Percentiles rank a stretch among this genome's conserved stretches.
Conservation (phyloP, 2,797 vertebrate genomes). For the Aselliscus stoliczkanus region DNA sequence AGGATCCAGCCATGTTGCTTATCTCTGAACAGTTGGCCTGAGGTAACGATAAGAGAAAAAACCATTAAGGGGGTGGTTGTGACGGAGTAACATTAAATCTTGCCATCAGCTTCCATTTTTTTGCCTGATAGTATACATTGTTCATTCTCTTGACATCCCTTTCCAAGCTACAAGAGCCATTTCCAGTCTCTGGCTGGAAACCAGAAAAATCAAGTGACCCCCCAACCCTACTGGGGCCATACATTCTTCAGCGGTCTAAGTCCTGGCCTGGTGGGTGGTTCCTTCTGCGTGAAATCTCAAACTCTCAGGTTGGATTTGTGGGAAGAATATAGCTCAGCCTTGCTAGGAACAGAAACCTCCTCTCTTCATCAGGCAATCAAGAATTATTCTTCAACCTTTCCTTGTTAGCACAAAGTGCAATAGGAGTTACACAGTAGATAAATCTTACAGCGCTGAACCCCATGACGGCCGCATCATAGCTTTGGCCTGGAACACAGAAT, state of each 20-base stretch:
- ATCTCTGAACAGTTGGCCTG: not conserved
- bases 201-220: not conserved
- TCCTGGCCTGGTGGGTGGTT: not conserved
- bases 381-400: not conserved
- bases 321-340: not conserved
- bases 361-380: not conserved
- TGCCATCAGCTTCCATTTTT: not conserved
- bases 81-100: not conserved
- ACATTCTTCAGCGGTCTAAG: not conserved
- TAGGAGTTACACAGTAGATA: not conserved
- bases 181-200: conserved; percentile 4
- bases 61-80: not conserved
- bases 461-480: not conserved
- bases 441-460: not conserved
- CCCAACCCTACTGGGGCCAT: not conserved
- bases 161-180: not conserved
- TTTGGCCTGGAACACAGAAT: not conserved
- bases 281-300: not conserved
- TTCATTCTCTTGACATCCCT: not conserved
- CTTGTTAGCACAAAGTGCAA: not conserved
- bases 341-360: not conserved
- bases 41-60: not conserved
- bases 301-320: not conserved
- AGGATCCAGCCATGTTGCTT: not conserved
- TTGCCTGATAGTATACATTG: not conserved